Evolutionary conservation across 2,113 vertebrate genomes (phyloP).

Genomic region (Malurus alboscapulatus): DNA sequence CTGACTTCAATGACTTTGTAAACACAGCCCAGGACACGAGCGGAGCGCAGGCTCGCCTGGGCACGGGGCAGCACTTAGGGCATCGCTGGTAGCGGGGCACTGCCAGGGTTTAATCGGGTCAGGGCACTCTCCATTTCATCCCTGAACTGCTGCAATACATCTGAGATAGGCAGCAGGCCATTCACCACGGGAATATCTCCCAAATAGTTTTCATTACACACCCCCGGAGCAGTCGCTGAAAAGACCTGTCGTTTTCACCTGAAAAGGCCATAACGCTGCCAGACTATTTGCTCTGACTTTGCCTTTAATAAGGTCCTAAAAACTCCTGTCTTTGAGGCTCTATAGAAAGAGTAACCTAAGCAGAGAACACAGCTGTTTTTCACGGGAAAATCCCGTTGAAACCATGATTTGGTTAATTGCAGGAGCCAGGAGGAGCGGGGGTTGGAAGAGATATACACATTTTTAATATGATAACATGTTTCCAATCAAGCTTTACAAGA

Average conservation of each 20-base stretch:
- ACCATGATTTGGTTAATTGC: slow-evolving; percentile 31
- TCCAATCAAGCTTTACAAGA: slow-evolving; percentile 43
- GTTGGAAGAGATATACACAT: background rate
- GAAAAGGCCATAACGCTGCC: slow-evolving; percentile 12
- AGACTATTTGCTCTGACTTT: slow-evolving; percentile 50
- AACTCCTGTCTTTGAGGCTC: slow-evolving; percentile 30
- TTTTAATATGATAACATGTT: slow-evolving; percentile 44
- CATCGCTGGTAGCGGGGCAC: background rate
- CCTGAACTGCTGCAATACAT: slow-evolving; percentile 14
- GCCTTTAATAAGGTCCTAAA: slow-evolving; percentile 62
- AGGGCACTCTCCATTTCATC: slow-evolving; percentile 55
- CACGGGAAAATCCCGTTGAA: slow-evolving; percentile 40
- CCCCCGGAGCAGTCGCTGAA: slow-evolving; percentile 45
- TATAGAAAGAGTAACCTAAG: slow-evolving; percentile 16
- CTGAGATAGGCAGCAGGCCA: slow-evolving; percentile 27
- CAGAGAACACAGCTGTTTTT: background rate
- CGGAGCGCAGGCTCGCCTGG: background rate
- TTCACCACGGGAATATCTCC: slow-evolving; percentile 3
- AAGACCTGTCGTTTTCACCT: slow-evolving; percentile 53
- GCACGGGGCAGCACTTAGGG: background rate
- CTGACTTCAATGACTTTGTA: slow-evolving; percentile 16
- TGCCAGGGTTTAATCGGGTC: slow-evolving; percentile 58
- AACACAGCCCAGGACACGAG: slow-evolving; percentile 9
- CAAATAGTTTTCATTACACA: slow-evolving; percentile 64
- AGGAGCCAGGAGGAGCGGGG: background rate